phyloP scores from a whole-genome alignment of 2,888 invertebrate genomes.

The Mythimna albipuncta region DNA sequence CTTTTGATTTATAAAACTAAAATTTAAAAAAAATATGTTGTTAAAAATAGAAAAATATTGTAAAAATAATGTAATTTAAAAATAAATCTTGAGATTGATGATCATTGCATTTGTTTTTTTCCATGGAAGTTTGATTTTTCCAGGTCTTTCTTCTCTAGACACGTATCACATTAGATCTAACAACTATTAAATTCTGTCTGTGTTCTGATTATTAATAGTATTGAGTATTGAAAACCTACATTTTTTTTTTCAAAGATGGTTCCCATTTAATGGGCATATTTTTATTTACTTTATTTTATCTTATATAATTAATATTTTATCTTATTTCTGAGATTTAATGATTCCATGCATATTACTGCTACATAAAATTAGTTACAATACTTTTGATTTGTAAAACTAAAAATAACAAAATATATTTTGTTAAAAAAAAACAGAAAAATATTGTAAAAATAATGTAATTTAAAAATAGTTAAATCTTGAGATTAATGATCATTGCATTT shows the following conservation, averaged over 20 bases:
- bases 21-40: constrained; percentile 13
- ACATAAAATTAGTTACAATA: too few species aligned
- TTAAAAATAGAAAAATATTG: constrained; percentile 11
- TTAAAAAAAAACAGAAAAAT: constrained; percentile 7
- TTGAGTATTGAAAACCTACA: too few species aligned
- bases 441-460: constrained; percentile 31
- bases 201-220: too few species aligned
- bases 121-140: constrained; percentile 70
- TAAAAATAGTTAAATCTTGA: constrained; percentile 88
- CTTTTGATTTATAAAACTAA: not conserved
- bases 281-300: too few species aligned
- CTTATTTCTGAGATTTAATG: too few species aligned
- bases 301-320: too few species aligned
- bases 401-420: constrained; percentile 12
- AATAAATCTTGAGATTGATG: constrained; percentile 88
- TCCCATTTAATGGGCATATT: too few species aligned
- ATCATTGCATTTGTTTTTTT: constrained; percentile 86
- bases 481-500: constrained; percentile 87
- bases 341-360: too few species aligned
- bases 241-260: too few species aligned
- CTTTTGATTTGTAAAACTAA: not conserved
- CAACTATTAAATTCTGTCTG: too few species aligned
- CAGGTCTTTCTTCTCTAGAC: constrained; percentile 68
- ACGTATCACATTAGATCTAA: too few species aligned
- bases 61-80: constrained; percentile 69